Evolutionary conservation across 2,797 vertebrate species (phyloP).

Genomic region (Sebastes jordani): DNA sequence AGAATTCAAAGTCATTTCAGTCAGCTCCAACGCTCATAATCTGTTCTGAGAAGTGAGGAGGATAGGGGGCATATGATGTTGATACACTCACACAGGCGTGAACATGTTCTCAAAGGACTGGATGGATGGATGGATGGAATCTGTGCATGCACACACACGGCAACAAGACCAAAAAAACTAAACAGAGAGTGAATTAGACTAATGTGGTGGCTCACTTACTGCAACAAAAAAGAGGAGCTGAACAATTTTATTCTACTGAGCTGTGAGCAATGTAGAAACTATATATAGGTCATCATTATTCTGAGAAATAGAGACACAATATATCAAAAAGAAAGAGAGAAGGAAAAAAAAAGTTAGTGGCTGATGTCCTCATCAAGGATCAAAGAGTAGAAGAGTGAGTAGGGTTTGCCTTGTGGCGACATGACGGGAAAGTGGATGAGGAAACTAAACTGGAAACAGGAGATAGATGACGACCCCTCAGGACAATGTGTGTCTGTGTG

Average conservation of each 20-base stretch:
- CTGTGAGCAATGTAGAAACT: not conserved
- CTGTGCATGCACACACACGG: constrained; percentile 14
- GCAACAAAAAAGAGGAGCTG: not conserved
- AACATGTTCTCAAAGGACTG: constrained; percentile 65
- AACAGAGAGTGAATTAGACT: not conserved
- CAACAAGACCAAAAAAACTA: not conserved
- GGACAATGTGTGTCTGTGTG: constrained; percentile 6
- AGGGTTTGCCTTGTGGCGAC: constrained; percentile 29
- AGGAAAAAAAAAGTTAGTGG: not conserved
- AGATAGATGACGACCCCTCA: constrained; percentile 25
- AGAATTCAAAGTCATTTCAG: constrained; percentile 65
- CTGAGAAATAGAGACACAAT: not conserved
- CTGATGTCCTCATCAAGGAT: constrained; percentile 31
- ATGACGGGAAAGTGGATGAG: constrained; percentile 39
- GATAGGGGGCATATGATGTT: constrained; percentile 55
- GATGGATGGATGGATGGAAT: constrained; percentile 61
- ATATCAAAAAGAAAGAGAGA: not conserved
- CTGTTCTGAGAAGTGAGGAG: constrained; percentile 50
- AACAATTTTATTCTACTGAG: not conserved
- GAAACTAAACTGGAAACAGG: constrained; percentile 47
- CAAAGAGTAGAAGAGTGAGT: constrained; percentile 12
- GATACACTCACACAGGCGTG: constrained; percentile 61
- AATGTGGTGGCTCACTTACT: not conserved
- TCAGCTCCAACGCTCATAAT: constrained; percentile 53
- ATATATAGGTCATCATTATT: not conserved